phyloP scores from a whole-genome alignment of 2,797 vertebrate genomes.

The Crenichthys baileyi region DNA sequence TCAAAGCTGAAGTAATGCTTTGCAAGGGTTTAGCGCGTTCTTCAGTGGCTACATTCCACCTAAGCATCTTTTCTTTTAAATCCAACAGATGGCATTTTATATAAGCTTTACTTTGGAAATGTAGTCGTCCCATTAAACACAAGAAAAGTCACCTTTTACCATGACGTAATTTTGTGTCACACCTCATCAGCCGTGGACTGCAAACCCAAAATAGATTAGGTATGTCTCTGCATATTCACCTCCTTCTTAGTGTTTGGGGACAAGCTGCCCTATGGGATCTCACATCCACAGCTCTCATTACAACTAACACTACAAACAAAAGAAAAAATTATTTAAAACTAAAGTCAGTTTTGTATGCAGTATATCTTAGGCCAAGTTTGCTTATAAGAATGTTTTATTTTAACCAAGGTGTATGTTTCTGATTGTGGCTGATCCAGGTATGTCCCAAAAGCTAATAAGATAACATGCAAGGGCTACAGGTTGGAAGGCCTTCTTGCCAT shows the following conservation, averaged over 20 bases:
- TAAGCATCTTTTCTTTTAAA: conserved; percentile 15
- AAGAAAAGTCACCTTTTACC: conserved; percentile 22
- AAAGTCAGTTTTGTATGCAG: neutral
- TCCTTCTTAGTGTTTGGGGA: conserved; percentile 34
- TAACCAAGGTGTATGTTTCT: neutral
- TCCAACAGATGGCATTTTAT: conserved; percentile 4
- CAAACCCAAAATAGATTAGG: conserved; percentile 51
- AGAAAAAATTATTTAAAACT: neutral
- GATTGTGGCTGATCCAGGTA: neutral
- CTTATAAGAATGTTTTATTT: neutral
- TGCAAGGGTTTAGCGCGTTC: neutral
- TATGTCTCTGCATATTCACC: conserved; percentile 47
- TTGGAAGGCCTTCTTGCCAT: neutral
- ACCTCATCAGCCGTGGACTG: conserved; percentile 36
- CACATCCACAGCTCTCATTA: conserved; percentile 15
- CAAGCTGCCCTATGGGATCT: conserved; percentile 42
- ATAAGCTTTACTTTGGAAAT: conserved; percentile 6
- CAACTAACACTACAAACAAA: neutral
- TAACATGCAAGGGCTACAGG: neutral
- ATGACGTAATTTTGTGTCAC: conserved; percentile 34
- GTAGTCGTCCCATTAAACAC: neutral
- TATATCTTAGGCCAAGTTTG: neutral
- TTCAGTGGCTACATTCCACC: neutral
- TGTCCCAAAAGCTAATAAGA: neutral
- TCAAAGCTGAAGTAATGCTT: neutral